Conservation (phyloP, 2,797 vertebrate genomes). For the Premnoplex brunnescens region DNA sequence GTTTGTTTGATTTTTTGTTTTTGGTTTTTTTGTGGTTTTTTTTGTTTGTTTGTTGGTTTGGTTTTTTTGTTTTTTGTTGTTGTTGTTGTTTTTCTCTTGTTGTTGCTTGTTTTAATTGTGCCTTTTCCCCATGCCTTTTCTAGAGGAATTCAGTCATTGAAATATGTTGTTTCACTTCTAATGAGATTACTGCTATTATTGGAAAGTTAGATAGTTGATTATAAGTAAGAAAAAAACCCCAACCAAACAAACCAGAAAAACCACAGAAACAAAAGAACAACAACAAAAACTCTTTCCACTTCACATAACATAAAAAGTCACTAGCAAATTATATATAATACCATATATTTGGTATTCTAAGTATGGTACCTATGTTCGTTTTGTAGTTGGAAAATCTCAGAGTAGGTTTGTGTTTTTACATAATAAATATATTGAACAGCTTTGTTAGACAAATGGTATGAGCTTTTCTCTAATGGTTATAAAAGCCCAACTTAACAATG, state of each 20-base stretch:
- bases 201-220: neutral
- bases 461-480: neutral
- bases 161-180: neutral
- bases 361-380: fast-evolving
- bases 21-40: no score
- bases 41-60: fast-evolving
- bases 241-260: neutral
- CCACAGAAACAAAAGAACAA: neutral
- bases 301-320: neutral
- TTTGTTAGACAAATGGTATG: neutral
- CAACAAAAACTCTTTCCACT: neutral
- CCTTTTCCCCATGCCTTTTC: fast-evolving
- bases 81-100: no score
- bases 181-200: neutral
- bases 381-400: neutral
- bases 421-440: neutral
- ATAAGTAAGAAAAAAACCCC: neutral
- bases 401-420: fast-evolving
- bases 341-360: fast-evolving
- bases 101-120: neutral
- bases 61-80: no score
- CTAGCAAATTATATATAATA: neutral
- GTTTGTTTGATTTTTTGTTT: no score
- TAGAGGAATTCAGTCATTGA: neutral
- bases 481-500: neutral